phyloP scores from a whole-genome alignment of 2,888 invertebrate species.

The Coleophora flavipennella region DNA sequence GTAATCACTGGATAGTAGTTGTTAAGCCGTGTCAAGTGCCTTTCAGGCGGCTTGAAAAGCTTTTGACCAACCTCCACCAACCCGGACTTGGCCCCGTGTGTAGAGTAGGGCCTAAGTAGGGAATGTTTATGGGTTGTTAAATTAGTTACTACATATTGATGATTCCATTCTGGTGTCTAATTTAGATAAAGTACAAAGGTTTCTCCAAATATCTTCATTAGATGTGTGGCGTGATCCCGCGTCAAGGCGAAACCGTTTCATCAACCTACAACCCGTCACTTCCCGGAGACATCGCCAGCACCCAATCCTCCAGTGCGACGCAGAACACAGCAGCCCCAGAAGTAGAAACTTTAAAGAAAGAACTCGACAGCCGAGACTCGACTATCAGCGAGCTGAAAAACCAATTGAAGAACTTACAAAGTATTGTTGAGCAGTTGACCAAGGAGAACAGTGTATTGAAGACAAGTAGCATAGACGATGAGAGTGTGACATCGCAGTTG shows the following conservation, averaged over 20 bases:
- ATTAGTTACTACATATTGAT: too few species aligned
- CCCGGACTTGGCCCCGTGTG: too few species aligned
- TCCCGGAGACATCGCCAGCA: slow-evolving; percentile 36
- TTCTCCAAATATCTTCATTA: slow-evolving; percentile 12
- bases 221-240: slow-evolving; percentile 40
- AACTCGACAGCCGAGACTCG: slow-evolving; percentile 75
- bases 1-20: too few species aligned
- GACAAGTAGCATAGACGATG: slow-evolving; percentile 62
- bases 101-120: too few species aligned
- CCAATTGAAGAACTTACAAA: slow-evolving; percentile 75
- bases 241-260: slow-evolving; percentile 50
- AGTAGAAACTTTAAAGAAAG: slow-evolving; percentile 56
- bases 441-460: slow-evolving; percentile 86
- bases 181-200: too few species aligned
- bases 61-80: too few species aligned
- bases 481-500: slow-evolving; percentile 50
- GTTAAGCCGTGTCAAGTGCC: too few species aligned
- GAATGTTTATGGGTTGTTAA: too few species aligned
- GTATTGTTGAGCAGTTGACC: slow-evolving; percentile 82
- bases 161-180: too few species aligned
- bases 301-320: slow-evolving; percentile 28
- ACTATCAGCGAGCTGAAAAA: slow-evolving; percentile 77
- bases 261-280: slow-evolving; percentile 53
- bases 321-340: slow-evolving; percentile 28
- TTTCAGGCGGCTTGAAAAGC: too few species aligned